Conservation (phyloP, 2,797 vertebrate species). For the Cottoperca gobio region DNA sequence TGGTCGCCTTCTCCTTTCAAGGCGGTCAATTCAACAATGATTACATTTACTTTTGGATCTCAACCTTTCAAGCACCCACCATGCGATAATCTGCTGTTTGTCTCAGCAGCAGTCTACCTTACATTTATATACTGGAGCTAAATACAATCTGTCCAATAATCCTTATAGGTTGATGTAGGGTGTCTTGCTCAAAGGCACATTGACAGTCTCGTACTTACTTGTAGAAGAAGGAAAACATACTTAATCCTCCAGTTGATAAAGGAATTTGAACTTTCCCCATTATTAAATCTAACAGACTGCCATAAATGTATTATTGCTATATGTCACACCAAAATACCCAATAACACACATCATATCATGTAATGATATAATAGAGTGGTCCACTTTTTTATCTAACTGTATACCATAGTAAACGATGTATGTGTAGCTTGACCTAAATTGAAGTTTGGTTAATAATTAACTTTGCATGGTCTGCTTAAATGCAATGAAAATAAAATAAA, state of each 20-base stretch:
- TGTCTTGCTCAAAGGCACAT: constrained; percentile 18
- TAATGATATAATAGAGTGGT: not conserved
- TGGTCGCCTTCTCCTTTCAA: constrained; percentile 38
- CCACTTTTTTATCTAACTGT: not conserved
- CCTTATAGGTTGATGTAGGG: not conserved
- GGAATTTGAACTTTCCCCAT: not conserved
- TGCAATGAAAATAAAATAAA: not conserved
- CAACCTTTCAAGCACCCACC: not conserved
- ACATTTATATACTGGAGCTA: not conserved
- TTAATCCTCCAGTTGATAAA: not conserved
- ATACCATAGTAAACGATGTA: not conserved
- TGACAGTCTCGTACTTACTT: not conserved
- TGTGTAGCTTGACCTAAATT: not conserved
- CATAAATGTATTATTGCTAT: not conserved
- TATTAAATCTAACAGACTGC: not conserved
- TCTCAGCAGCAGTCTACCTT: not conserved
- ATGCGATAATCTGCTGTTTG: not conserved
- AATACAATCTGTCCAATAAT: not conserved
- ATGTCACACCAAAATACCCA: not conserved
- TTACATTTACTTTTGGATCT: not conserved
- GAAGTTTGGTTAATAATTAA: not conserved
- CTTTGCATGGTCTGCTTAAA: not conserved
- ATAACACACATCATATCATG: not conserved
- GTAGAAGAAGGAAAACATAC: not conserved
- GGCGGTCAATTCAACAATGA: constrained; percentile 49